These are phyloP conservation scores for Channa striata DNA, from an alignment of 2,797 vertebrate species.

Conservation along the genomic window DNA sequence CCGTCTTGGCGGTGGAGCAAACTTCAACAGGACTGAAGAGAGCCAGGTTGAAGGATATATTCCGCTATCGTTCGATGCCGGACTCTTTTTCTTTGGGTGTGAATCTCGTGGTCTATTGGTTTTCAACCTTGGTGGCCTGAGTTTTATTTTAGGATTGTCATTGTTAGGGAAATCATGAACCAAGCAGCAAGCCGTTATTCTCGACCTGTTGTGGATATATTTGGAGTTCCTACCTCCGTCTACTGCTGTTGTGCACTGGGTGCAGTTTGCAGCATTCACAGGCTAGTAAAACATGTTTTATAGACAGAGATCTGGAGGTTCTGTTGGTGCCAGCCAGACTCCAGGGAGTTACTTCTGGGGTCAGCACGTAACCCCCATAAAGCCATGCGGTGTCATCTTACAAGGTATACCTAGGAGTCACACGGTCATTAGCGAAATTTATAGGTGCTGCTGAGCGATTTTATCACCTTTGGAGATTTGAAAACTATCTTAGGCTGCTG, in stretches of 20 bases:
- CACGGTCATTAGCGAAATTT: not conserved
- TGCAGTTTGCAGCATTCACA: no score
- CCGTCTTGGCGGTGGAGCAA: not conserved
- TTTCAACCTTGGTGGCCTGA: not conserved
- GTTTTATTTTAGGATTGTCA: not conserved
- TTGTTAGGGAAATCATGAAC: not conserved
- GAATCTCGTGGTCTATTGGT: not conserved
- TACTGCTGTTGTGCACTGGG: not conserved
- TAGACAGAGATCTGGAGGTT: no score
- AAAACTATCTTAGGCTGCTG: no score
- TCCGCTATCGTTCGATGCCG: not conserved
- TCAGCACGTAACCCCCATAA: no score
- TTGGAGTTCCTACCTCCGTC: not conserved
- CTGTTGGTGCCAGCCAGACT: not conserved
- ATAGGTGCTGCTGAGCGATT: not conserved
- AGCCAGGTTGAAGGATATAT: not conserved
- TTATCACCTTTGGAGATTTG: no score
- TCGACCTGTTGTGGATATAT: not conserved
- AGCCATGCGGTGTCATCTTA: no score
- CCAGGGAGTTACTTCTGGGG: not conserved
- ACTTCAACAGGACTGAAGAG: not conserved
- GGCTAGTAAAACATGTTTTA: no score
- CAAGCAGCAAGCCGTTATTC: not conserved
- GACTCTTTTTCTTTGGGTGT: not conserved
- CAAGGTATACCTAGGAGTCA: not conserved